Conservation (phyloP, 2,888 invertebrate genomes). For the Rhagium mordax region DNA sequence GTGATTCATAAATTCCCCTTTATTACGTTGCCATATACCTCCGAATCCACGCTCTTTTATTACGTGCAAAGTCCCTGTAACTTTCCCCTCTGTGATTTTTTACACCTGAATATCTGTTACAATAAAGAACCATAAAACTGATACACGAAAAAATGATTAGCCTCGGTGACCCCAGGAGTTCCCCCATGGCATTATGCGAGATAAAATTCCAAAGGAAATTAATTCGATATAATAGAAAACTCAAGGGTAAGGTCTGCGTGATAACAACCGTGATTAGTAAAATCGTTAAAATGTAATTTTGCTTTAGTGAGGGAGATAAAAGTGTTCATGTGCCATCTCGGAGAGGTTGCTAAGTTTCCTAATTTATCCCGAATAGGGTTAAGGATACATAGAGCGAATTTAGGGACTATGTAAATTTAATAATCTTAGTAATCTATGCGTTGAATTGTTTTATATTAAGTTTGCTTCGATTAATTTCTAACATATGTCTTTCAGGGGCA, state of each 20-base stretch:
- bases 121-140: constrained; percentile 21
- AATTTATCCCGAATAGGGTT: constrained; percentile 3
- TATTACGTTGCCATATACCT: not conserved
- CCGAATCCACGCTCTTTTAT: not conserved
- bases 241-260: constrained; percentile 29
- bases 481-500: not conserved
- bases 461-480: not conserved
- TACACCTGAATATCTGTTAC: constrained; percentile 19
- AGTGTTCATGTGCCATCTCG: constrained; percentile 25
- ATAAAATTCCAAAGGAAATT: constrained; percentile 29
- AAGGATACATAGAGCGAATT: not conserved
- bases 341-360: constrained; percentile 22
- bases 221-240: constrained; percentile 32
- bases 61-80: not conserved
- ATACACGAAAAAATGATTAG: constrained; percentile 21
- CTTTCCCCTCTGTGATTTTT: constrained; percentile 23
- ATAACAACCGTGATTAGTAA: constrained; percentile 34
- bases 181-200: not conserved
- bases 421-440: not conserved
- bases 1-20: not conserved
- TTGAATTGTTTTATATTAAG: constrained; percentile 23
- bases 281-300: constrained; percentile 33
- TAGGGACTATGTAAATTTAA: constrained; percentile 22
- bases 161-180: not conserved
- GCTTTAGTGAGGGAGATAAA: constrained; percentile 21